Evolutionary conservation across 2,797 vertebrate species (phyloP).

Genomic region (Myotis planiceps): DNA sequence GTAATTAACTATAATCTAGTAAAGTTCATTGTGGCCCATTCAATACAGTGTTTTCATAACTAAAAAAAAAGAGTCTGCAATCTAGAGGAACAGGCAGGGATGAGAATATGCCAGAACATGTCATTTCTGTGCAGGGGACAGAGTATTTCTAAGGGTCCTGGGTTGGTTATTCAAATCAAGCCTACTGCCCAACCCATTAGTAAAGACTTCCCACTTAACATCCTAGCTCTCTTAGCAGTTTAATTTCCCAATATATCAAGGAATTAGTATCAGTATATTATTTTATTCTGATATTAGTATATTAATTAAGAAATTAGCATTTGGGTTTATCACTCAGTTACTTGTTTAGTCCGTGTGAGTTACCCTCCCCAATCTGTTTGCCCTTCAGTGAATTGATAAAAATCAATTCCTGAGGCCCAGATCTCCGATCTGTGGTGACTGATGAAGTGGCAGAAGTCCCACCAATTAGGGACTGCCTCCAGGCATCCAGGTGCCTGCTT

Average conservation of each 20-base stretch:
- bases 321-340: not conserved
- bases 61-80: not conserved
- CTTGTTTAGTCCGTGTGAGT: not conserved
- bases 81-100: not conserved
- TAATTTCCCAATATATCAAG: not conserved
- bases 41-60: conserved; percentile 9
- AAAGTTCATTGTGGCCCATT: conserved; percentile 30
- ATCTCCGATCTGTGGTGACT: not conserved
- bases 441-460: not conserved
- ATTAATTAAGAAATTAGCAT: not conserved
- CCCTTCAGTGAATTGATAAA: not conserved
- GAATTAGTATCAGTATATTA: not conserved
- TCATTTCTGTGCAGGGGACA: not conserved
- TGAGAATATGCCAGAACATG: not conserved
- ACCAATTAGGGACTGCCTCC: not conserved
- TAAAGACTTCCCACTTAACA: not conserved
- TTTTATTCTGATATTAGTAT: not conserved
- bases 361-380: not conserved
- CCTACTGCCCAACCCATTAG: not conserved
- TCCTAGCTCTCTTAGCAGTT: not conserved
- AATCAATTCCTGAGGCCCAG: not conserved
- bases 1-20: conserved; percentile 51
- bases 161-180: conserved; percentile 5
- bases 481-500: not conserved
- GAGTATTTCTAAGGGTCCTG: not conserved